Conservation (phyloP, 2,888 invertebrate genomes). For the Petrophora chlorosata region DNA sequence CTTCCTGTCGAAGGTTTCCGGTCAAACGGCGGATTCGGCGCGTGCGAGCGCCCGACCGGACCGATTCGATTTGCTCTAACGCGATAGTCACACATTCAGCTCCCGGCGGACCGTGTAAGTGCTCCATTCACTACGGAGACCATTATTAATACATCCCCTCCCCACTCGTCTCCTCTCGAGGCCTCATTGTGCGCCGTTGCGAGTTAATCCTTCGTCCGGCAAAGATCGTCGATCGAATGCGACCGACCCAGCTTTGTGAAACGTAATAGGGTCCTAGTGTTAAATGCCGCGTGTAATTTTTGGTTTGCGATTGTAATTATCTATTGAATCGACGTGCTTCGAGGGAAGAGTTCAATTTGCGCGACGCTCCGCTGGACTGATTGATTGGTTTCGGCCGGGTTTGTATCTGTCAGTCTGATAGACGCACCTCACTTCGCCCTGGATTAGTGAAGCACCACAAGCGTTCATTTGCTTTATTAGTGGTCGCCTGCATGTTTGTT, state of each 20-base stretch:
- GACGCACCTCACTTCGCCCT: conserved; percentile 63
- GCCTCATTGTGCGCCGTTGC: conserved; percentile 72
- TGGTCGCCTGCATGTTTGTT: conserved; percentile 31
- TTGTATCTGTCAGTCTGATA: conserved; percentile 68
- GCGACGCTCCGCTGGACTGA: conserved; percentile 72
- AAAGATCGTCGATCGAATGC: conserved; percentile 76
- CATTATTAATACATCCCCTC: conserved; percentile 81
- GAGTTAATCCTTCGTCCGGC: conserved; percentile 77
- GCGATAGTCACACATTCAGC: conserved; percentile 80
- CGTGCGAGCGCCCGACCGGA: conserved; percentile 66
- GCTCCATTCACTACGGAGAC: conserved; percentile 77
- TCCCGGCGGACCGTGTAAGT: conserved; percentile 80
- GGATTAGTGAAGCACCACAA: conserved; percentile 64
- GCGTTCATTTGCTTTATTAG: conserved; percentile 45
- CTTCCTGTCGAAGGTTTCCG: conserved; percentile 57
- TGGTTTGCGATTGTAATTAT: conserved; percentile 82
- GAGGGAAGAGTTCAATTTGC: conserved; percentile 79
- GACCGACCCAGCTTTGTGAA: conserved; percentile 74
- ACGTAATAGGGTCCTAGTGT: conserved; percentile 76
- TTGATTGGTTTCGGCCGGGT: conserved; percentile 75
- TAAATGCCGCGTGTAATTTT: conserved; percentile 81
- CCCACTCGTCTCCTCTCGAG: conserved; percentile 67
- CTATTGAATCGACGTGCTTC: conserved; percentile 70
- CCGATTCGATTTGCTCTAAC: conserved; percentile 80
- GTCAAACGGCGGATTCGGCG: conserved; percentile 70